These are phyloP conservation scores for Carposina sasakii DNA, from an alignment of 1,140 invertebrate species.

Conservation along the genomic window DNA sequence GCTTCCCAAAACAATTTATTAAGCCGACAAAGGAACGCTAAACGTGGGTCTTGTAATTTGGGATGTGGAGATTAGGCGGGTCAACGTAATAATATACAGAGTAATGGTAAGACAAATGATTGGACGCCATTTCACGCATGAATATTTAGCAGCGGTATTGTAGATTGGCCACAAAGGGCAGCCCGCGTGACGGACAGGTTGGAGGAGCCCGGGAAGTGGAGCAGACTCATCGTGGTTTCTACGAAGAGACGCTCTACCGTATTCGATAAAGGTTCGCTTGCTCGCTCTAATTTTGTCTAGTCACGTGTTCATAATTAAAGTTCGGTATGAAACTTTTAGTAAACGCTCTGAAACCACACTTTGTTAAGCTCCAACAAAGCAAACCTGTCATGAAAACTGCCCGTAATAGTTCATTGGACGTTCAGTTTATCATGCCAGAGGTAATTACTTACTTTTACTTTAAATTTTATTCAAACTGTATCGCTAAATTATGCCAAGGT, in stretches of 20 bases:
- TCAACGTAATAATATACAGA: constrained; percentile 29
- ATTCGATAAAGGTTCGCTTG: constrained; percentile 12
- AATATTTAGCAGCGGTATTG: no score
- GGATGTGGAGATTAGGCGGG: constrained; percentile 41
- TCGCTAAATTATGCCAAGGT: no score
- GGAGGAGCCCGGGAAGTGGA: constrained; percentile 8
- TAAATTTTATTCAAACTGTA: no score
- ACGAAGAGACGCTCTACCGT: not conserved
- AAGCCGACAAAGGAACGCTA: constrained; percentile 40
- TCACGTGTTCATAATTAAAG: constrained; percentile 52
- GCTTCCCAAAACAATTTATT: constrained; percentile 66
- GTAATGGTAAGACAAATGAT: constrained; percentile 32
- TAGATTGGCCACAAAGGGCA: constrained; percentile 21
- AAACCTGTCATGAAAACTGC: constrained; percentile 11
- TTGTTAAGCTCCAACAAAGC: not conserved
- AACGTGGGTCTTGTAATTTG: constrained; percentile 44
- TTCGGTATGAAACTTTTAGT: constrained; percentile 15
- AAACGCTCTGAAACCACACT: not conserved
- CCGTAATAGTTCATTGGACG: constrained; percentile 13
- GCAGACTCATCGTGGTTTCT: not conserved
- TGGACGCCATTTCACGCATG: constrained; percentile 8
- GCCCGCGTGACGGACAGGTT: constrained; percentile 17
- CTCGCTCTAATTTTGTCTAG: constrained; percentile 22
- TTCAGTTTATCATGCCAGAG: constrained; percentile 15
- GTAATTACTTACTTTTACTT: no score